Evolutionary conservation across 2,888 invertebrate species (phyloP).

Genomic region (Apamea epomidion): DNA sequence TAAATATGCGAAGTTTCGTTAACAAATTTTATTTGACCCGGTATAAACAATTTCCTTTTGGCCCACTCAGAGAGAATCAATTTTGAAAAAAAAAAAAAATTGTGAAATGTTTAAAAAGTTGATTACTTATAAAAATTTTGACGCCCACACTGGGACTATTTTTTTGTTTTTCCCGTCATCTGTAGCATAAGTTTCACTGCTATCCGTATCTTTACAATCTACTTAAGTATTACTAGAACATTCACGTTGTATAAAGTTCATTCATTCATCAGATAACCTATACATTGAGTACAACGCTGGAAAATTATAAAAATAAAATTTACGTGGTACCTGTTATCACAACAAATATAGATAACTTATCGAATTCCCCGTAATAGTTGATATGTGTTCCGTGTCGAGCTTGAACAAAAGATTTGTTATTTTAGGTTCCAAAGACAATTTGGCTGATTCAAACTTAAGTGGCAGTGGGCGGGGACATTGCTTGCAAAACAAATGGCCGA

Average conservation of each 20-base stretch:
- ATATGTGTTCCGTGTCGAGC: neutral
- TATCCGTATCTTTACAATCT: neutral
- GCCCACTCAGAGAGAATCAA: too few relatives aligned
- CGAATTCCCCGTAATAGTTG: slow-evolving; percentile 10
- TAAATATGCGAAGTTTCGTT: neutral
- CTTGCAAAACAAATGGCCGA: too few relatives aligned
- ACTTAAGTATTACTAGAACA: neutral
- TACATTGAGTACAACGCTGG: neutral
- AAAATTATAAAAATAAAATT: slow-evolving; percentile 4
- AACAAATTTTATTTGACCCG: neutral
- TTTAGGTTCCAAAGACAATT: neutral
- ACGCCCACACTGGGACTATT: neutral
- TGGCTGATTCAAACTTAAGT: neutral
- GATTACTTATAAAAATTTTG: neutral
- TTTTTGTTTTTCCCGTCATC: neutral
- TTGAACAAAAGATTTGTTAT: neutral
- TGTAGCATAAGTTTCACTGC: neutral
- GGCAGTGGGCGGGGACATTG: too few relatives aligned
- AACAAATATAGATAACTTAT: slow-evolving; percentile 25
- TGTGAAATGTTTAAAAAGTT: neutral
- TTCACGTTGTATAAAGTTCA: neutral
- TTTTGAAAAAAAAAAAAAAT: too few relatives aligned
- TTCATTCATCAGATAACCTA: neutral
- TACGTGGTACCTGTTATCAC: neutral
- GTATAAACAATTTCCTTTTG: neutral